These are phyloP conservation scores for Rhamphomyia laevipes DNA, from an alignment of 2,888 invertebrate species.

Conservation along the genomic window DNA sequence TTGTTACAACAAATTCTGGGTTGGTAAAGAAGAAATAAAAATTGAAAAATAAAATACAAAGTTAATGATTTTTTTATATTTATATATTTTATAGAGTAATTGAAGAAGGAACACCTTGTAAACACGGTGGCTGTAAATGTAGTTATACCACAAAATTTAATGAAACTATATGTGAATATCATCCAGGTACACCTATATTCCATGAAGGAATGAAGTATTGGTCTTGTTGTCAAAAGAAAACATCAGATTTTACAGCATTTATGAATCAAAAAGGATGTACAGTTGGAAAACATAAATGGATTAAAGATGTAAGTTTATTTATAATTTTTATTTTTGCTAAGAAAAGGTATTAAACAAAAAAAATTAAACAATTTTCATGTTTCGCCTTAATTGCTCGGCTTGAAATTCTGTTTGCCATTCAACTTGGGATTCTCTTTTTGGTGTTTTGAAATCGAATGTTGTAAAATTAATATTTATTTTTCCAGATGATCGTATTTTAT, in stretches of 20 bases:
- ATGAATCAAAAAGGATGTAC: constrained; percentile 85
- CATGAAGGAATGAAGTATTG: constrained; percentile 96
- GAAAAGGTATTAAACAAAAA: too few species aligned
- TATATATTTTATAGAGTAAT: constrained; percentile 36
- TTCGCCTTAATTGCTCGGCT: neutral
- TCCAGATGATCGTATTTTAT: constrained; percentile 24
- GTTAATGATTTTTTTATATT: too few species aligned
- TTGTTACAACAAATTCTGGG: too few species aligned
- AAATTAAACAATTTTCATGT: neutral
- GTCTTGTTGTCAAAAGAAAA: constrained; percentile 90
- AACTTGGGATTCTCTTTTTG: constrained; percentile 32
- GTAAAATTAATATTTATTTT: constrained; percentile 31
- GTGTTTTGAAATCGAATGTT: constrained; percentile 23
- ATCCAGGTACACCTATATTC: constrained; percentile 85
- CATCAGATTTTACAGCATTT: constrained; percentile 88
- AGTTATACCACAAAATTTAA: constrained; percentile 58
- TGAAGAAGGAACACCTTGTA: constrained; percentile 66
- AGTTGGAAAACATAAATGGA: constrained; percentile 77
- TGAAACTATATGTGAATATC: constrained; percentile 61
- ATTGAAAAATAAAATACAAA: neutral
- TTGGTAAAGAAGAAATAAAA: neutral
- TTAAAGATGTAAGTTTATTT: constrained; percentile 41
- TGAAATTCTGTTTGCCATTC: constrained; percentile 7
- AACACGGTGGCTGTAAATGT: constrained; percentile 68
- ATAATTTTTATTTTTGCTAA: neutral